Conservation (phyloP, 1,140 invertebrate genomes). For the Tachypleus tridentatus region DNA sequence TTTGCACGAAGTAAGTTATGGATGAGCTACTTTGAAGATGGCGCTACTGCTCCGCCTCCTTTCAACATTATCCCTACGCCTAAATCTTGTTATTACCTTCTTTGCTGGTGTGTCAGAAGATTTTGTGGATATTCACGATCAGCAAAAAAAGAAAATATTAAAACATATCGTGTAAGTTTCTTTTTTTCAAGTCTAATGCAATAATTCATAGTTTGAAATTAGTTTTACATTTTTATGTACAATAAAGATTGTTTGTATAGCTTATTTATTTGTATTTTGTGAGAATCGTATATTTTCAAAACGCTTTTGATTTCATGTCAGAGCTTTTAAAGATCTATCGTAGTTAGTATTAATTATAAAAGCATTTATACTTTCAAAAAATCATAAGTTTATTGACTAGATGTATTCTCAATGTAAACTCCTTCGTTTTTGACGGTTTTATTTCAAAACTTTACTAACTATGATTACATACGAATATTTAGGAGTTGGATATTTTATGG, state of each 20-base stretch:
- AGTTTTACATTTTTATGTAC: conserved; percentile 11
- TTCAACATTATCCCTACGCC: conserved; percentile 95
- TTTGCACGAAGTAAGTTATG: conserved; percentile 93
- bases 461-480: too few species aligned
- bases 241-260: conserved; percentile 24
- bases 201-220: too few species aligned
- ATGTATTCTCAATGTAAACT: too few species aligned
- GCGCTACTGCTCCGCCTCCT: conserved; percentile 87
- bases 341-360: too few species aligned
- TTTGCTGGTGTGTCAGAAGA: conserved; percentile 67
- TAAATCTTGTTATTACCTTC: conserved; percentile 75
- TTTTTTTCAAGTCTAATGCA: conserved; percentile 8
- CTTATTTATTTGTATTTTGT: conserved; percentile 30
- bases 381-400: too few species aligned
- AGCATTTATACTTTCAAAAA: too few species aligned
- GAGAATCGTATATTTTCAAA: conserved; percentile 4
- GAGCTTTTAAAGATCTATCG: too few species aligned
- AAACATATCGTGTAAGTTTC: conserved; percentile 67
- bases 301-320: too few species aligned
- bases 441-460: too few species aligned
- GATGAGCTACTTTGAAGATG: conserved; percentile 98
- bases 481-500: too few species aligned
- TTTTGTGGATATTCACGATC: conserved; percentile 68
- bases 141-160: conserved; percentile 77
- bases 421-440: too few species aligned